A percentile compares a stretch with the other conserved stretches of the same genome.
Evolutionary conservation across 2,888 invertebrate species (phyloP).

Genomic region (Teinopalpus imperialis): DNA sequence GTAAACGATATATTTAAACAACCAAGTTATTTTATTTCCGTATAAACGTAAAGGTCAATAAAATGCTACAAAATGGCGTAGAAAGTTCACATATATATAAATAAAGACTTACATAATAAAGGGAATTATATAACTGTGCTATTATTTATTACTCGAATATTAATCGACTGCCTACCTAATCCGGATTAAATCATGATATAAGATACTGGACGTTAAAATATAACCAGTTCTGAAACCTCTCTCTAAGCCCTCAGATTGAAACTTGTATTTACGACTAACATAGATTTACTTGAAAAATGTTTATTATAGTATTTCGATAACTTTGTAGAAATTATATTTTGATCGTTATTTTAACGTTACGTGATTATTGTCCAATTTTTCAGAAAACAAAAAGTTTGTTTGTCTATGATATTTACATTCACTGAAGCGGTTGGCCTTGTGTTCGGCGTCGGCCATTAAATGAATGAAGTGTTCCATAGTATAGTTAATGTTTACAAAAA

Average conservation of each 20-base stretch:
- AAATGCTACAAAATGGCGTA: neutral
- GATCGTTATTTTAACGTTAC: no score
- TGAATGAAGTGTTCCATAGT: neutral
- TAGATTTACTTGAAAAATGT: no score
- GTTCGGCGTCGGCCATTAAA: constrained; percentile 3
- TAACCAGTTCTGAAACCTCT: neutral
- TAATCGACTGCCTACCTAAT: neutral
- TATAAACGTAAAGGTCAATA: no score
- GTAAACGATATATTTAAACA: no score
- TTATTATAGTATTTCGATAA: no score
- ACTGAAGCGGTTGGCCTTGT: constrained; percentile 1
- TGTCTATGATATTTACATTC: neutral
- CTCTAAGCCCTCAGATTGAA: no score
- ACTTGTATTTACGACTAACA: no score
- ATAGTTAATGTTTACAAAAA: constrained; percentile 17
- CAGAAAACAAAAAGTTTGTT: no score
- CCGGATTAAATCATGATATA: neutral
- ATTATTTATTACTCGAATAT: constrained; percentile 8
- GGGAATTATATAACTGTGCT: constrained; percentile 8
- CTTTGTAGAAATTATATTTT: no score
- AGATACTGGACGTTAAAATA: neutral
- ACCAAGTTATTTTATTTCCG: no score
- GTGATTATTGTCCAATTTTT: no score
- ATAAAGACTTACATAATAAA: constrained; percentile 12
- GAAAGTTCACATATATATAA: constrained; percentile 6